Evolutionary conservation across 2,113 vertebrate species (phyloP), one percentile per base, ranked within the genome.

Genomic region (Chaetops frenatus): DNA sequence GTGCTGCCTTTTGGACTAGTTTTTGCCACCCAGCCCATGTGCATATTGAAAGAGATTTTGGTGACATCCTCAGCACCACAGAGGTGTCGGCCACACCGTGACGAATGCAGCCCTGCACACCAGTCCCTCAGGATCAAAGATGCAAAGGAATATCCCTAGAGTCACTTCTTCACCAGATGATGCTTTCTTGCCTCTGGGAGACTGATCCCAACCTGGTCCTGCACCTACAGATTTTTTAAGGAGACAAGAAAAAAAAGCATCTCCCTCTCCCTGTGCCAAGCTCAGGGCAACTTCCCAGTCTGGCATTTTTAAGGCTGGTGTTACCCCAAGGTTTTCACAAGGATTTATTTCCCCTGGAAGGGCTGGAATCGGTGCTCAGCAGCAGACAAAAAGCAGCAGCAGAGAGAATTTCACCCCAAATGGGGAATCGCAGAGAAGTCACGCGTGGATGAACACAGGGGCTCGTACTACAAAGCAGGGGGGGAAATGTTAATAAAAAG

Each of bases 341-440:
- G 50, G 73, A 22, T 6, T 3, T 12, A 0, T 60, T 45, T 58
- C 23, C 44, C 19, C 60, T 7, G 8, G 28, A 4, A 38, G 50
- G 18, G 50, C 67, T 18, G 19, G 23, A 13, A 35, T 25, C 40
- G 2, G 77, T 18, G n/a, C 42, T 38, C 65, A 28, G 48, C 86
- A 35, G 86, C 78, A 69, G 71, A 70, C 60, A 35, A 81, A 35
- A 81, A 94, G 86, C 67, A 16, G 89, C 67, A 12, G 44, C 15
- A 2, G 17, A 40, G 57, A 86, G 80, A 72, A 91, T 42, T 38
- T 65, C 78, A 61, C 15, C 84, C 61, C 19, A 1, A 36, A 11
- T 0, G 3, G 47, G 16, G 38, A 51, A 56, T 0, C 0, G 7
- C n/a, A 11, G 77, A 1, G 0, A 31, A 61, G 51, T 8, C 8